phyloP scores from a whole-genome alignment of 2,113 vertebrate species.

The Indri indri region DNA sequence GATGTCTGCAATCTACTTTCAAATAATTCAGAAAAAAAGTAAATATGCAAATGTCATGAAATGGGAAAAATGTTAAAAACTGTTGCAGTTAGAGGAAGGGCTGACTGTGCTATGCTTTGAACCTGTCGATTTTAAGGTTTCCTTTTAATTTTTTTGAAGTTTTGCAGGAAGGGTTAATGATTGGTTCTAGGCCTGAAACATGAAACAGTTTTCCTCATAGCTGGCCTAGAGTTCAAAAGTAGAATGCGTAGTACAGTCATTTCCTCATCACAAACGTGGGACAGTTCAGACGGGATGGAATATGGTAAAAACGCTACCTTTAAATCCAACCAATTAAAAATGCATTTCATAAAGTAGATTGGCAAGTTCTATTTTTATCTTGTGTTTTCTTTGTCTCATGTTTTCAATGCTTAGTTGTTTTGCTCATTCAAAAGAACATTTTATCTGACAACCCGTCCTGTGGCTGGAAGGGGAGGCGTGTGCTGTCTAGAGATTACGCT shows the following conservation, averaged over 20 bases:
- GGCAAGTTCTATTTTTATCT: slow-evolving; percentile 10
- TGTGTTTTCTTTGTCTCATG: slow-evolving; percentile 34
- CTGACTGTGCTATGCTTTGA: neutral
- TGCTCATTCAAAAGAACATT: slow-evolving; percentile 38
- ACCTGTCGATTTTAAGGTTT: neutral
- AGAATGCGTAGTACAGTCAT: fast-evolving
- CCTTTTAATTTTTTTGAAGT: neutral
- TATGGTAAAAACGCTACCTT: neutral
- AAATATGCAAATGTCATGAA: neutral
- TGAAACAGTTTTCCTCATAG: neutral
- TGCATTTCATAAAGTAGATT: neutral
- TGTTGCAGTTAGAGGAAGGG: neutral
- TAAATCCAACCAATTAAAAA: neutral
- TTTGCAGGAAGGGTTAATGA: neutral
- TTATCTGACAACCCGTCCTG: neutral
- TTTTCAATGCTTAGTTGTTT: slow-evolving; percentile 49
- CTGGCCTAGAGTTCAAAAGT: neutral
- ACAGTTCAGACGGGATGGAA: neutral
- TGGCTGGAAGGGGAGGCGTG: neutral
- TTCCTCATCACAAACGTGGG: neutral
- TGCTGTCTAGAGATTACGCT: neutral
- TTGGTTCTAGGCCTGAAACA: neutral
- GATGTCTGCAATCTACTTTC: neutral
- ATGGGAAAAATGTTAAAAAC: neutral
- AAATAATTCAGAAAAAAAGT: neutral